phyloP scores from a whole-genome alignment of 2,797 vertebrate genomes.

The Hybognathus amarus region DNA sequence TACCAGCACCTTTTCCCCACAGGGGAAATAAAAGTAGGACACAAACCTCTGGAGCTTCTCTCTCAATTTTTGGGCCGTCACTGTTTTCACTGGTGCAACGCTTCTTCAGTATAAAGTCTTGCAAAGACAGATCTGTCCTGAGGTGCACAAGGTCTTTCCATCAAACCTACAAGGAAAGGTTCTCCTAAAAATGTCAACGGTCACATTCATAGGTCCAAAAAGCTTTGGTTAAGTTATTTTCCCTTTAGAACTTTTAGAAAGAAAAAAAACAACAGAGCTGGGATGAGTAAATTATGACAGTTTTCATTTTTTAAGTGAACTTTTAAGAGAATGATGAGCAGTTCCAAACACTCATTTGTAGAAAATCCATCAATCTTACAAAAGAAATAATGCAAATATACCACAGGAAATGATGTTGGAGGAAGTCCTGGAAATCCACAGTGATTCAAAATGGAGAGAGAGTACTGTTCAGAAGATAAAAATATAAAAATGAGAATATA shows the following conservation, averaged over 20 bases:
- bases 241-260: background rate
- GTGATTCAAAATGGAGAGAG: background rate
- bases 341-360: background rate
- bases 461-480: background rate
- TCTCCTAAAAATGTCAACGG: background rate
- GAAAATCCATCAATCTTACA: background rate
- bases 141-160: background rate
- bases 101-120: background rate
- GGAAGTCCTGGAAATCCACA: background rate
- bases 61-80: background rate
- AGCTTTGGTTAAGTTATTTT: background rate
- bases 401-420: background rate
- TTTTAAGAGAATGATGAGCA: background rate
- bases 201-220: background rate
- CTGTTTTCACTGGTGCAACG: background rate
- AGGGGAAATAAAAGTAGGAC: slow-evolving; percentile 37
- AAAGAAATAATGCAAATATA: slow-evolving; percentile 3
- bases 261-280: background rate
- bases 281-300: background rate
- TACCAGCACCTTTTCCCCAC: slow-evolving; percentile 12
- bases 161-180: background rate
- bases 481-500: slow-evolving; percentile 30
- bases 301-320: background rate
- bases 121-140: background rate
- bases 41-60: slow-evolving; percentile 31